A percentile compares a stretch with the other conserved stretches of the same genome.
These are phyloP conservation scores for Pantala flavescens DNA, from an alignment of 1,140 invertebrate species.

Conservation along the genomic window DNA sequence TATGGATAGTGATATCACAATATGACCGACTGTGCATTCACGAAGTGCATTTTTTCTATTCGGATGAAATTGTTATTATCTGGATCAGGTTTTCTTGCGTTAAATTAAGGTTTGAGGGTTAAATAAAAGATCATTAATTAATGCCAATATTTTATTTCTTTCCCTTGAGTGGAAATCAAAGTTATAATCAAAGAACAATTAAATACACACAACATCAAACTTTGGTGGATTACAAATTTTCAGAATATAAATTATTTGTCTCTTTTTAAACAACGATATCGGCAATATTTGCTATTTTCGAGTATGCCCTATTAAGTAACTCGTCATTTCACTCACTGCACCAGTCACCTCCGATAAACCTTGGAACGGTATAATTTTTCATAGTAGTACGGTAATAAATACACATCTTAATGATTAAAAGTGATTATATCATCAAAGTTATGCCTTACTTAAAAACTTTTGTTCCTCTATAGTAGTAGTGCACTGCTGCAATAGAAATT, in stretches of 20 bases:
- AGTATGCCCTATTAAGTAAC: background rate
- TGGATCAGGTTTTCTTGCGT: too few species aligned
- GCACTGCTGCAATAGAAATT: background rate
- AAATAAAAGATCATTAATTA: background rate
- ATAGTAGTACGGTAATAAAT: background rate
- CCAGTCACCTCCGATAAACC: background rate
- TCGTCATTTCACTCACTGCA: background rate
- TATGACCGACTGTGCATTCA: too few species aligned
- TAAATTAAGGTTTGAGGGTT: too few species aligned
- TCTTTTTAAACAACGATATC: background rate
- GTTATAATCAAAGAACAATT: background rate
- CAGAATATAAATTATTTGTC: constrained; percentile 3
- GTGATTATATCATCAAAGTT: background rate
- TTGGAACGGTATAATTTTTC: background rate
- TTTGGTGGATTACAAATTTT: constrained; percentile 1
- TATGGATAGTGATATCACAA: too few species aligned
- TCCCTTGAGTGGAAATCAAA: background rate
- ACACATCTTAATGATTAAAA: background rate
- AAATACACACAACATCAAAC: background rate
- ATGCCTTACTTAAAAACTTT: background rate
- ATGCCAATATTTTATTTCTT: background rate
- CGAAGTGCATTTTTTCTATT: too few species aligned
- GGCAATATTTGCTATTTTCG: background rate
- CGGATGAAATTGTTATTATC: too few species aligned
- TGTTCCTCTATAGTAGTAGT: background rate